These are phyloP conservation scores for Alces alces DNA, from an alignment of 2,113 vertebrate genomes.

Conservation along the genomic window DNA sequence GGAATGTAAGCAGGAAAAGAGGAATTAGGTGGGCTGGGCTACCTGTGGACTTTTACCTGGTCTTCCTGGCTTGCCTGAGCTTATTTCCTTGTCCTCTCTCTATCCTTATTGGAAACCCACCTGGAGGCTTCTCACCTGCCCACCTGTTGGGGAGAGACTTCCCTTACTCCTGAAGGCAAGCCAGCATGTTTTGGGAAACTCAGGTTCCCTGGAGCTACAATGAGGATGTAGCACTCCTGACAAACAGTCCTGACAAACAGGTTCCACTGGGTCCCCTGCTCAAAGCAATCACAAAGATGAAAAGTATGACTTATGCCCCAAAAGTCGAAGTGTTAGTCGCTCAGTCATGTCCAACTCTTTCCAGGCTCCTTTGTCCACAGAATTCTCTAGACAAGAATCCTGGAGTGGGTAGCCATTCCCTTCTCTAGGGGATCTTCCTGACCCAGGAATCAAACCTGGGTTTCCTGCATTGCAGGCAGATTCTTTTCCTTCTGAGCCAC, in stretches of 20 bases:
- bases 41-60: background rate
- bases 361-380: background rate
- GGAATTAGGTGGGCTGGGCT: background rate
- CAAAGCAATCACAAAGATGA: background rate
- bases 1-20: background rate
- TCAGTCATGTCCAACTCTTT: background rate
- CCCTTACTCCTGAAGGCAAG: background rate
- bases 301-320: background rate
- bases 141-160: background rate
- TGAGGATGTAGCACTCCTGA: background rate
- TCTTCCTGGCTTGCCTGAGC: background rate
- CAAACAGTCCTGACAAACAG: background rate
- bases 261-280: background rate
- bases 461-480: background rate
- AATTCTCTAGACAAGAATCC: background rate
- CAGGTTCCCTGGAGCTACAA: background rate
- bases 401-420: background rate
- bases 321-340: background rate
- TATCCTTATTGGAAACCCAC: background rate
- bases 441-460: background rate
- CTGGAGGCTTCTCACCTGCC: background rate
- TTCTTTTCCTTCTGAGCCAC: background rate
- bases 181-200: background rate
- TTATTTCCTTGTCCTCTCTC: background rate
- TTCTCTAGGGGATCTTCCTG: background rate